Evolutionary conservation across 2,797 vertebrate genomes (phyloP).

Genomic region (Pantherophis alleghaniensis): DNA sequence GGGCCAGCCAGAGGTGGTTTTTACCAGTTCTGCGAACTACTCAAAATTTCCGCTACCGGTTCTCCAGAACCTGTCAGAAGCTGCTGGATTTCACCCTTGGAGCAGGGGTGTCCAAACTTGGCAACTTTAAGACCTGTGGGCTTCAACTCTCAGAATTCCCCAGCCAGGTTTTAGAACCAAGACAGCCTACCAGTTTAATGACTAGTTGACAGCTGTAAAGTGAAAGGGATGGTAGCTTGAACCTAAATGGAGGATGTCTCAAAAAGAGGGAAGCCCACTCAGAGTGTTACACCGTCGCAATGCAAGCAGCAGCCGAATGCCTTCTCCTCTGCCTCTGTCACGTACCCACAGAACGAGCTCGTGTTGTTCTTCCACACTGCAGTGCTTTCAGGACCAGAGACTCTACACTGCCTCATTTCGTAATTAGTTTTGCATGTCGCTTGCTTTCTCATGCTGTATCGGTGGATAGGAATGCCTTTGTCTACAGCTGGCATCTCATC

Average conservation of each 20-base stretch:
- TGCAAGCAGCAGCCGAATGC: not conserved
- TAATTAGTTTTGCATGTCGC: slow-evolving; percentile 39
- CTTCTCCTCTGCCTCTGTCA: not conserved
- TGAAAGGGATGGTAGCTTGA: not conserved
- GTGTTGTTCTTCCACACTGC: not conserved
- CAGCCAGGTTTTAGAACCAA: not conserved
- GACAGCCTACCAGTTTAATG: not conserved
- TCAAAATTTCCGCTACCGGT: too few species aligned
- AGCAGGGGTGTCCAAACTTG: not conserved
- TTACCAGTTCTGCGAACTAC: too few species aligned
- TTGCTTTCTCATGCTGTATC: slow-evolving; percentile 21
- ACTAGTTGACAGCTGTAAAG: not conserved
- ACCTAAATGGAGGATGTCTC: not conserved
- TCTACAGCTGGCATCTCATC: slow-evolving; percentile 13
- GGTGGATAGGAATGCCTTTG: not conserved
- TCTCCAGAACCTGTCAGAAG: too few species aligned
- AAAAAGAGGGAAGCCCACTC: not conserved
- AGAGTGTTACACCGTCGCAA: not conserved
- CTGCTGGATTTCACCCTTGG: too few species aligned
- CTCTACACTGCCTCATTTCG: not conserved
- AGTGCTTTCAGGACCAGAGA: not conserved
- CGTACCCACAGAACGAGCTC: not conserved
- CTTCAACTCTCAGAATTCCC: not conserved
- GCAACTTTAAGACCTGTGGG: not conserved
- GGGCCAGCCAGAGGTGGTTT: too few species aligned